A percentile compares a stretch with the other conserved stretches of the same genome.
These are phyloP conservation scores for Varecia variegata DNA, from an alignment of 2,797 vertebrate species.

Conservation along the genomic window DNA sequence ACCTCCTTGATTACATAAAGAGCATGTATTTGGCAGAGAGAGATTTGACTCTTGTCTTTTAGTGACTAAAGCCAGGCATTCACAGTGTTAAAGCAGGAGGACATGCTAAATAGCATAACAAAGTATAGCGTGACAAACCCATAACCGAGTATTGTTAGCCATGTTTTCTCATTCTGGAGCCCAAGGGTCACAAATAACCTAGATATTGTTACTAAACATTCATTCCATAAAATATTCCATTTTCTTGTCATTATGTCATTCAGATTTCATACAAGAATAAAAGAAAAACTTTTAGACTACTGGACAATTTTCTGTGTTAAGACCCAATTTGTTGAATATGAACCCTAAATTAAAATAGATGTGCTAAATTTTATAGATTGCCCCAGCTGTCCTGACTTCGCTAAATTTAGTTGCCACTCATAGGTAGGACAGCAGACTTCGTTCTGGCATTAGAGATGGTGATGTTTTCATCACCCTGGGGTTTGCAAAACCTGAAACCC, in stretches of 20 bases:
- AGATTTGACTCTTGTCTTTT: background rate
- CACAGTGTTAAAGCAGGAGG: background rate
- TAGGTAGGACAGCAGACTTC: background rate
- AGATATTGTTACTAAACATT: background rate
- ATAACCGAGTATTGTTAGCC: background rate
- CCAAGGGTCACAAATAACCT: background rate
- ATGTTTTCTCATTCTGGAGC: background rate
- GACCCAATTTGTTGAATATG: background rate
- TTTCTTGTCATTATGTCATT: background rate
- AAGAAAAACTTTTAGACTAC: background rate
- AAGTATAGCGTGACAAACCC: background rate
- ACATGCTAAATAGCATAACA: background rate
- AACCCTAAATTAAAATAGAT: background rate
- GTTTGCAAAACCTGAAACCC: conserved; percentile 1
- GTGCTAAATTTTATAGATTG: background rate
- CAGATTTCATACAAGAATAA: background rate
- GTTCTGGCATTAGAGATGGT: background rate
- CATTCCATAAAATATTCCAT: background rate
- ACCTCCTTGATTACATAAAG: background rate
- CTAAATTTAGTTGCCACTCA: background rate
- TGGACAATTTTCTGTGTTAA: background rate
- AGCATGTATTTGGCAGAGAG: background rate
- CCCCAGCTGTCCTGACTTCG: background rate
- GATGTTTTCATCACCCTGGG: background rate
- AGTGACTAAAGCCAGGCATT: background rate